A percentile compares a stretch with the other conserved stretches of the same genome.
Conservation (phyloP, 2,113 vertebrate species). For the Pyrgilauda ruficollis region DNA sequence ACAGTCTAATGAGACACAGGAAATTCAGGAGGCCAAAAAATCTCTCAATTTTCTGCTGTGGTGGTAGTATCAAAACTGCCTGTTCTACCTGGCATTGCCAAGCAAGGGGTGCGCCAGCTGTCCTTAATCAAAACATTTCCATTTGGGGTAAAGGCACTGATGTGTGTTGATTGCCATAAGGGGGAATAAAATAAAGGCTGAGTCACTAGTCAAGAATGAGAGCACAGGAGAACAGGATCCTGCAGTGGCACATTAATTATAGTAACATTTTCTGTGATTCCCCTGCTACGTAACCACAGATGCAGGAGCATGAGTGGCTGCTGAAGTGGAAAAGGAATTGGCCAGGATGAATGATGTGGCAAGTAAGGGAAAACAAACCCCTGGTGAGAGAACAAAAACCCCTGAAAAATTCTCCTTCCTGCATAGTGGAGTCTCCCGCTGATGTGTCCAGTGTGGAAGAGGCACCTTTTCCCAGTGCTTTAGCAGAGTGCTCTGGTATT, state of each 20-base stretch:
- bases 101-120: not conserved
- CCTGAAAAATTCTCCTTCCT: not conserved
- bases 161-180: not conserved
- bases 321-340: not conserved
- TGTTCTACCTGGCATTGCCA: not conserved
- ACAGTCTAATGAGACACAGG: not conserved
- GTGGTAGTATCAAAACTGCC: not conserved
- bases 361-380: not conserved
- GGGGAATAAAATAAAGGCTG: conserved; percentile 1
- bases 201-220: conserved; percentile 10
- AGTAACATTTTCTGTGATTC: conserved; percentile 12
- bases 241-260: not conserved
- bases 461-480: not conserved
- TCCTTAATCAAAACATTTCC: conserved; percentile 1
- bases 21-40: not conserved
- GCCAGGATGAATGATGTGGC: not conserved
- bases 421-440: not conserved
- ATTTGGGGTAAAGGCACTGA: not conserved
- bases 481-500: conserved; percentile 10
- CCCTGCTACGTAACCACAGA: not conserved
- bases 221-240: not conserved
- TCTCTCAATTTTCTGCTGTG: not conserved
- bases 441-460: rapidly evolving
- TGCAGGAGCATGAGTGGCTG: not conserved
- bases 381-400: not conserved